Percentiles rank a stretch among this genome's conserved stretches.
Evolutionary conservation across 2,113 vertebrate genomes (phyloP).

Genomic region (Saccopteryx bilineata): DNA sequence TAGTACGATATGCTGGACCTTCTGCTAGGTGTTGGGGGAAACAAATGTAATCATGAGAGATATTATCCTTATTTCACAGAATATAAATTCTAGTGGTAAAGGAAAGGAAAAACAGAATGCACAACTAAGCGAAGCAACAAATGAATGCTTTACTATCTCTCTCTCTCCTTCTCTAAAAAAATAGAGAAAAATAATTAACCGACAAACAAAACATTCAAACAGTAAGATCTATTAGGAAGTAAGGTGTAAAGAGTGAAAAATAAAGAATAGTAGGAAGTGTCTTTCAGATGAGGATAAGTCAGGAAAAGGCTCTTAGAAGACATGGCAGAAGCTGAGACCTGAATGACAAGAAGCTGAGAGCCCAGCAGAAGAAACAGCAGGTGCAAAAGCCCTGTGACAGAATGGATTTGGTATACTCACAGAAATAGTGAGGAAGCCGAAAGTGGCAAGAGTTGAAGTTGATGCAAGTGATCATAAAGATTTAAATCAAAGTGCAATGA

Average conservation of each 20-base stretch:
- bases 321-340: not conserved
- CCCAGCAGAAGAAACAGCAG: not conserved
- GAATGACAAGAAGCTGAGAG: not conserved
- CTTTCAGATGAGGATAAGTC: not conserved
- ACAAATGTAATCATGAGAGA: not conserved
- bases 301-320: not conserved
- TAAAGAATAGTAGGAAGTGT: not conserved
- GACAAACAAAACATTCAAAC: not conserved
- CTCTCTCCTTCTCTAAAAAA: too few species aligned
- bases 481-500: not conserved
- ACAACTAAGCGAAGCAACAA: too few species aligned
- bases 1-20: not conserved
- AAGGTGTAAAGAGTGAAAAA: not conserved
- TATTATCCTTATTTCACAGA: not conserved
- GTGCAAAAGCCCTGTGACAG: not conserved
- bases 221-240: not conserved
- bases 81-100: constrained; percentile 27
- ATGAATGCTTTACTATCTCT: too few species aligned
- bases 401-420: not conserved
- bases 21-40: not conserved
- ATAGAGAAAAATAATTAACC: too few species aligned
- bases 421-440: not conserved
- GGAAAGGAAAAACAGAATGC: not conserved
- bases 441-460: not conserved
- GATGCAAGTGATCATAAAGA: not conserved